Conservation (phyloP, 2,888 invertebrate species). For the Morpho deidamia region DNA sequence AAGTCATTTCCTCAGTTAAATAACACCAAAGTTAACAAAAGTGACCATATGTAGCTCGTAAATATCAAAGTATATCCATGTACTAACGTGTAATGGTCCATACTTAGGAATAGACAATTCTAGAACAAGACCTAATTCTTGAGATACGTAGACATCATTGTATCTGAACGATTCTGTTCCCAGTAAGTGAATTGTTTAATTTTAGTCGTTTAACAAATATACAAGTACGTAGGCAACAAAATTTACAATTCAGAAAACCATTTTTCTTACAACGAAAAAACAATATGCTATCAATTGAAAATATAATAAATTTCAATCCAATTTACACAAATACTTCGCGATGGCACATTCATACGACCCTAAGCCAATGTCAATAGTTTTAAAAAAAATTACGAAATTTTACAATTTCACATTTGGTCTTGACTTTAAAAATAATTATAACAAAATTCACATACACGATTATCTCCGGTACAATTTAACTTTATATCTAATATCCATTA, state of each 20-base stretch:
- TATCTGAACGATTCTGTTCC: neutral
- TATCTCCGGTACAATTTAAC: conserved; percentile 1
- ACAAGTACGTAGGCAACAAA: conserved; percentile 16
- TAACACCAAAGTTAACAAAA: no score
- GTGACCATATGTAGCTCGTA: no score
- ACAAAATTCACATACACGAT: conserved; percentile 1
- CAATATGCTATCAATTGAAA: conserved; percentile 12
- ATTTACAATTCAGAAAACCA: conserved; percentile 17
- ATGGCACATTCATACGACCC: conserved; percentile 16
- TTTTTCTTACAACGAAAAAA: conserved; percentile 22
- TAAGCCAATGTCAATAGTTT: neutral
- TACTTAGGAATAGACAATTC: no score
- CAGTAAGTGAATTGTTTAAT: neutral
- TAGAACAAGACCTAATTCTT: no score
- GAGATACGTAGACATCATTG: no score
- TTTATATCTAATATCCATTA: neutral
- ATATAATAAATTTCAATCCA: conserved; percentile 3
- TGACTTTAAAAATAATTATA: conserved; percentile 2
- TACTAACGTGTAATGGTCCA: no score
- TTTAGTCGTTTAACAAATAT: conserved; percentile 10
- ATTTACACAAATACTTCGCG: conserved; percentile 5
- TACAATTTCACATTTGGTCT: conserved; percentile 18
- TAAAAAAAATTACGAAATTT: neutral
- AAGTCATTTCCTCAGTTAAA: no score
- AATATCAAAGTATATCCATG: no score